Percentiles rank a stretch among this genome's conserved stretches.
Evolutionary conservation across 2,113 vertebrate species (phyloP).

Genomic region (Seriola rivoliana): DNA sequence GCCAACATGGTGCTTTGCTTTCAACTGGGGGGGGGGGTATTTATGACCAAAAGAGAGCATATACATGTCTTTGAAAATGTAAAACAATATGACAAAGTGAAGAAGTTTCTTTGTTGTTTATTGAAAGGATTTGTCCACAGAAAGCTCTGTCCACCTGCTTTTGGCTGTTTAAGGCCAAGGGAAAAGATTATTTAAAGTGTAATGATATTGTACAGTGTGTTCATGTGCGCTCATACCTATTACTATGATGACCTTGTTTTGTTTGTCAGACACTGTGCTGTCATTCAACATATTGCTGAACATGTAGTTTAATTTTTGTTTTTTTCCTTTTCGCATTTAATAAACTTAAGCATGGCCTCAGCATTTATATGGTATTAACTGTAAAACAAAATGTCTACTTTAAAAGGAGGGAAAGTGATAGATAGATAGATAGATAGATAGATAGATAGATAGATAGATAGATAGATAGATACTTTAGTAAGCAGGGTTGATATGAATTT

Average conservation of each 20-base stretch:
- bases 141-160: conserved; percentile 73
- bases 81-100: conserved; percentile 38
- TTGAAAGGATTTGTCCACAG: conserved; percentile 61
- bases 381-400: not conserved
- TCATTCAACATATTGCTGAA: conserved; percentile 86
- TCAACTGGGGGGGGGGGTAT: conserved; percentile 75
- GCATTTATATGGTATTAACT: conserved; percentile 15
- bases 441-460: too few species aligned
- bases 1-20: conserved; percentile 85
- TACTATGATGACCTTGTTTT: conserved; percentile 80
- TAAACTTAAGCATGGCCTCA: conserved; percentile 95
- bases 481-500: not conserved
- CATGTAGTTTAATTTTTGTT: conserved; percentile 58
- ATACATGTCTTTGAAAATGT: conserved; percentile 76
- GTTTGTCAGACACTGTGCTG: conserved; percentile 87
- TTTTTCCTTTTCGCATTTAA: conserved; percentile 87
- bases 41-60: conserved; percentile 80
- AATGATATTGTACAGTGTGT: conserved; percentile 85
- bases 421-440: too few species aligned
- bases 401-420: not conserved
- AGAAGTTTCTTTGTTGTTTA: conserved; percentile 57
- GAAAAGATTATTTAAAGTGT: conserved; percentile 81
- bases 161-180: conserved; percentile 88
- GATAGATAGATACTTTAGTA: too few species aligned
- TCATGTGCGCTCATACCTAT: conserved; percentile 83